Conservation (phyloP, 2,797 vertebrate species). For the Microcaecilia unicolor region DNA sequence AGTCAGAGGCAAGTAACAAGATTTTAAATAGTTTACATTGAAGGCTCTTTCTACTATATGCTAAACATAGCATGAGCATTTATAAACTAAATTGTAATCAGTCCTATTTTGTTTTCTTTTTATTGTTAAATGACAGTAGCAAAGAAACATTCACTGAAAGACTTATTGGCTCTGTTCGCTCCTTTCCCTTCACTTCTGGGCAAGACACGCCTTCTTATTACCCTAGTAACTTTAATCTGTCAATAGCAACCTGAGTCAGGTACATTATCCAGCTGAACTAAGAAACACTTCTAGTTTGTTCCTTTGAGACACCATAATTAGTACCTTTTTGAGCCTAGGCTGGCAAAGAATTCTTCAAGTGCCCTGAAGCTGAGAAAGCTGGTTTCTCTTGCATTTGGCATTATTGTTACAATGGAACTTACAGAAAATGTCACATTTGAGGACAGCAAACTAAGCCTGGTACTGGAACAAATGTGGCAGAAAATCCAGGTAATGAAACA, state of each 20-base stretch:
- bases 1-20: no score
- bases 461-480: conserved; percentile 39
- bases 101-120: no score
- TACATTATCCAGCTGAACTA: not conserved
- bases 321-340: not conserved
- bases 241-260: conserved; percentile 31
- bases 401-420: conserved; percentile 24
- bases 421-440: conserved; percentile 7
- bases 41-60: no score
- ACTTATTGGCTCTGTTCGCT: not conserved
- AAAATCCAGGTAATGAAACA: conserved; percentile 26
- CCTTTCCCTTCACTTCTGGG: not conserved
- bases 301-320: not conserved
- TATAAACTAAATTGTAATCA: no score
- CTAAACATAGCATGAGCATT: no score
- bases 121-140: no score
- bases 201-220: conserved; percentile 36
- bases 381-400: no score
- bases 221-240: conserved; percentile 48
- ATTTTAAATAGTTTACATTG: no score
- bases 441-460: conserved; percentile 22
- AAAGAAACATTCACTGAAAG: no score
- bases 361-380: conserved; percentile 1
- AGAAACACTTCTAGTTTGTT: no score
- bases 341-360: not conserved